Percentiles rank a stretch among this genome's conserved stretches.
Evolutionary conservation across 2,888 invertebrate genomes (phyloP).

Genomic region (Philereme vetulata): DNA sequence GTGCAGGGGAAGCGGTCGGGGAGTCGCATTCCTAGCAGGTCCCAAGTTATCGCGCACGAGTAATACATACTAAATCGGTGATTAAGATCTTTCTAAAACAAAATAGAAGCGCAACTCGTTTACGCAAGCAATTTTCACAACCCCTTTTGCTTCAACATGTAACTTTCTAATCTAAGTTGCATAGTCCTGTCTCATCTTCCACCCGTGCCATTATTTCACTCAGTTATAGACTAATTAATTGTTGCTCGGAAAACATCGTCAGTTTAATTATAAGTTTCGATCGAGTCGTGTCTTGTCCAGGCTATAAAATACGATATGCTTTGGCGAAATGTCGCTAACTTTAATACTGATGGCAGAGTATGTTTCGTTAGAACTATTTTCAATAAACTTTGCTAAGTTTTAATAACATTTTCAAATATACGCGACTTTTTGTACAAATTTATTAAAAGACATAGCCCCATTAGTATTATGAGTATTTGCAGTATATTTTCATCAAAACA

Average conservation of each 20-base stretch:
- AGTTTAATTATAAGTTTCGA: conserved; percentile 67
- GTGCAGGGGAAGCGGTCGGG: too few relatives aligned
- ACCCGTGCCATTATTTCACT: conserved; percentile 58
- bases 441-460: too few relatives aligned
- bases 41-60: too few relatives aligned
- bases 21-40: too few relatives aligned
- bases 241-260: conserved; percentile 61
- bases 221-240: conserved; percentile 69
- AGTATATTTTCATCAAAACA: too few relatives aligned
- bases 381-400: too few relatives aligned
- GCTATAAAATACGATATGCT: conserved; percentile 4
- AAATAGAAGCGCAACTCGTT: background rate
- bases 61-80: too few relatives aligned
- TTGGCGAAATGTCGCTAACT: conserved; percentile 1
- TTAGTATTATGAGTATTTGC: too few relatives aligned
- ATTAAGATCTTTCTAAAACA: background rate
- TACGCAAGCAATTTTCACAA: conserved; percentile 8
- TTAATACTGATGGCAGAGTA: background rate
- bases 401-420: too few relatives aligned
- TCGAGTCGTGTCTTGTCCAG: conserved; percentile 28
- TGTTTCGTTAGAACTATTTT: background rate
- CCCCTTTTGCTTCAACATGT: conserved; percentile 13
- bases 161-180: conserved; percentile 63
- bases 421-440: too few relatives aligned
- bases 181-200: conserved; percentile 55